Conservation (phyloP, 2,888 invertebrate species). For the Hypselothyrea guttata region DNA sequence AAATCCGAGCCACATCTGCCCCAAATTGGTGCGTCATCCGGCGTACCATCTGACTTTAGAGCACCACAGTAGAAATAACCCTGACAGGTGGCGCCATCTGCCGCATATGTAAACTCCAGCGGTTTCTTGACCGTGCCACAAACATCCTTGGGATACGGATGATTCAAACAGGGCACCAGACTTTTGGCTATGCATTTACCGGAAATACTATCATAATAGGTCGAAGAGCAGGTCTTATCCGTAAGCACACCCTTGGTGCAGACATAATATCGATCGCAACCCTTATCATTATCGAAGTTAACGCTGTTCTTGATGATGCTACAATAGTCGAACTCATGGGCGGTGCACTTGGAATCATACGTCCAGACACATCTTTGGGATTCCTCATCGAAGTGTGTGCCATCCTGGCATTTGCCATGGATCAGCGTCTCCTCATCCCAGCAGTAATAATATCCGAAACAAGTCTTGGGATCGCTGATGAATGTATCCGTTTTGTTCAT, state of each 20-base stretch:
- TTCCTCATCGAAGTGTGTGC: slow-evolving; percentile 53
- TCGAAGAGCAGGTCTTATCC: slow-evolving; percentile 39
- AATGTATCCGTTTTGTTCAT: slow-evolving; percentile 13
- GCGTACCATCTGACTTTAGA: slow-evolving; percentile 10
- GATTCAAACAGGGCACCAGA: slow-evolving; percentile 38
- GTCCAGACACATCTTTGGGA: slow-evolving; percentile 51
- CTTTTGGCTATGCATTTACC: slow-evolving; percentile 50
- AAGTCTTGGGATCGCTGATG: slow-evolving; percentile 59
- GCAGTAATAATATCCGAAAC: slow-evolving; percentile 67
- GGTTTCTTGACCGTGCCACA: slow-evolving; percentile 57
- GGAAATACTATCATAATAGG: slow-evolving; percentile 44
- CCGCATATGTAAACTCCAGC: slow-evolving; percentile 41
- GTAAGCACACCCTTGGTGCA: slow-evolving; percentile 52
- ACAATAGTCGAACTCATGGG: slow-evolving; percentile 61
- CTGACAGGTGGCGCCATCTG: slow-evolving; percentile 59
- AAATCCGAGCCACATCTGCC: slow-evolving; percentile 52
- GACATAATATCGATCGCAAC: slow-evolving; percentile 51
- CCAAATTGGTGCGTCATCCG: slow-evolving; percentile 65
- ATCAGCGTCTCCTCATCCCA: slow-evolving; percentile 31
- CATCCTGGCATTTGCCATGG: slow-evolving; percentile 48
- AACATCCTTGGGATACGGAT: slow-evolving; percentile 50
- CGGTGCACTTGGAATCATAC: slow-evolving; percentile 42
- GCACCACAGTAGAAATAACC: slow-evolving; percentile 70
- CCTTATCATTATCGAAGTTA: slow-evolving; percentile 52
- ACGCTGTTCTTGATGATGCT: slow-evolving; percentile 60